These are phyloP conservation scores for Linurgus olivaceus DNA, from an alignment of 2,797 vertebrate genomes.

Conservation along the genomic window DNA sequence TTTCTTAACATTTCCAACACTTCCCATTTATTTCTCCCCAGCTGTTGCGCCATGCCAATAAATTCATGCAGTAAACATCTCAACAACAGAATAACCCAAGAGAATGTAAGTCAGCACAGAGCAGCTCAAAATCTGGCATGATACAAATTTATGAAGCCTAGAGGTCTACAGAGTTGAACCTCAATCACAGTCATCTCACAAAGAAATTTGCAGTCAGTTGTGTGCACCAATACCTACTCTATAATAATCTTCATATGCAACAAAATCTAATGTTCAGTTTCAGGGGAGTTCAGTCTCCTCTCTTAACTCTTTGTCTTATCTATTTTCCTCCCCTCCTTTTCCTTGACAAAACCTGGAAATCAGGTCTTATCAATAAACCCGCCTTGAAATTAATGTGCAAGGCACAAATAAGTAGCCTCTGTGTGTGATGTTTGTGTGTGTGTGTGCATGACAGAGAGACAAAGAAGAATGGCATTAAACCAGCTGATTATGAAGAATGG, in stretches of 20 bases:
- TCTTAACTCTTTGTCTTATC: background rate
- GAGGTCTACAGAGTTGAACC: background rate
- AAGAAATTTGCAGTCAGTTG: background rate
- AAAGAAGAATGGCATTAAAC: background rate
- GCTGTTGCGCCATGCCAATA: background rate
- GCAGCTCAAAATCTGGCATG: background rate
- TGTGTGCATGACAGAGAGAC: background rate
- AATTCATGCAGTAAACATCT: background rate
- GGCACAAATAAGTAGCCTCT: background rate
- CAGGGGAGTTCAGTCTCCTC: background rate
- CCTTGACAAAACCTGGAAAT: background rate
- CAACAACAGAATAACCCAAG: background rate
- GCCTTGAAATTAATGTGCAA: background rate
- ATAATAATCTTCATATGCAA: background rate
- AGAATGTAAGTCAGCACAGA: constrained; percentile 6
- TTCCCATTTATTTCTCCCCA: background rate
- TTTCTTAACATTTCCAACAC: background rate
- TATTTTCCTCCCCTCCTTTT: background rate
- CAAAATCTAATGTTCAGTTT: background rate
- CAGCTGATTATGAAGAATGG: background rate
- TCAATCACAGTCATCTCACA: background rate
- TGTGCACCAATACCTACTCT: background rate
- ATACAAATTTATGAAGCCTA: background rate
- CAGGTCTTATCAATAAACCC: background rate
- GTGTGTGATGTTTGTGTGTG: too few species aligned